Percentiles rank a stretch among this genome's conserved stretches.
Evolutionary conservation across 2,113 vertebrate species (phyloP).

Genomic region (Irena cyanogastra): DNA sequence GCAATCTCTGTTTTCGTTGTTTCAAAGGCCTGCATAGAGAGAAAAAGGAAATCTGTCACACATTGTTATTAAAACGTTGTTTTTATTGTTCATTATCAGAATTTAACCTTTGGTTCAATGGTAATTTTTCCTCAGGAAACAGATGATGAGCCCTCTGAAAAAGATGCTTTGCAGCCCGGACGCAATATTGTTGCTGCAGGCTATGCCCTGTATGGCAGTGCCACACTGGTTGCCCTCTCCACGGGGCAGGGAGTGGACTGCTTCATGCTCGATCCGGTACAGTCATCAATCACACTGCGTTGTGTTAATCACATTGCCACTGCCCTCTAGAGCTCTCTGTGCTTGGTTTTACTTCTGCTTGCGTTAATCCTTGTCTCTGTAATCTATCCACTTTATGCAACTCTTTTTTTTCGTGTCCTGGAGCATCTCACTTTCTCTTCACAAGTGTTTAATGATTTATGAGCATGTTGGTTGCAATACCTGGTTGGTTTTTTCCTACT

Average conservation of each 20-base stretch:
- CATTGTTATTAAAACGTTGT: neutral
- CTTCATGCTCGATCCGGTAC: constrained; percentile 95
- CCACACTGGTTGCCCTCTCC: constrained; percentile 89
- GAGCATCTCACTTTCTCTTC: neutral
- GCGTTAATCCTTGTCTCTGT: neutral
- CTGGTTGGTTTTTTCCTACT: neutral
- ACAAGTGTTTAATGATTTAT: neutral
- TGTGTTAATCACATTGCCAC: neutral
- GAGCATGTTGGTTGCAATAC: neutral
- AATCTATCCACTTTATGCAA: neutral
- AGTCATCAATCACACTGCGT: too few species aligned
- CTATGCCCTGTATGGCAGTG: constrained; percentile 93
- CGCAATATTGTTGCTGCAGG: constrained; percentile 89
- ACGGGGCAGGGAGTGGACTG: constrained; percentile 91
- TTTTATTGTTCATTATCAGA: neutral
- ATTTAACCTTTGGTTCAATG: neutral
- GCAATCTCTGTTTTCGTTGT: neutral
- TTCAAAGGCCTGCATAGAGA: neutral
- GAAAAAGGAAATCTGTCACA: neutral
- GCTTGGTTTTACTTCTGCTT: neutral
- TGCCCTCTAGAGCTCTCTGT: neutral
- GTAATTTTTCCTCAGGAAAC: constrained; percentile 63
- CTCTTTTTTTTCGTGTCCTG: neutral
- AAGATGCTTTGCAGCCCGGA: constrained; percentile 87
- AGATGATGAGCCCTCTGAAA: constrained; percentile 79